Evolutionary conservation across 2,888 invertebrate genomes (phyloP).

Genomic region (Heteromurus nitidus): DNA sequence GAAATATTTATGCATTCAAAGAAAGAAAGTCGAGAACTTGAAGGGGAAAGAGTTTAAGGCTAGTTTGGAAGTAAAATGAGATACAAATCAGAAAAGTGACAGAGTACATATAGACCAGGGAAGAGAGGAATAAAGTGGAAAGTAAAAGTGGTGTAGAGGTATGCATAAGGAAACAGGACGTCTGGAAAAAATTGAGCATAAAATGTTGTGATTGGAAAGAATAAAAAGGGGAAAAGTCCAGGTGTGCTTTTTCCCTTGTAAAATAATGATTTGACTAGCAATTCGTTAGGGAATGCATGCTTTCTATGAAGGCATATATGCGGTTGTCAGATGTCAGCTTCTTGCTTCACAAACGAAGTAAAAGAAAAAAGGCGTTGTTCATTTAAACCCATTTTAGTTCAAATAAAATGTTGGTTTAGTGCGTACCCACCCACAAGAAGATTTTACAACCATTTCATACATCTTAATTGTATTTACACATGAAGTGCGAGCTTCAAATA

Average conservation of each 20-base stretch:
- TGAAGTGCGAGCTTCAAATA: no score
- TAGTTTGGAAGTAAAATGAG: slow-evolving; percentile 52
- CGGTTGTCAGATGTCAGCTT: no score
- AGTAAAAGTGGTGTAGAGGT: slow-evolving; percentile 15
- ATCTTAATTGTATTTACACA: no score
- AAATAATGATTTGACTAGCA: background rate
- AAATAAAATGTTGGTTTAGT: no score
- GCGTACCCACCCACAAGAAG: no score
- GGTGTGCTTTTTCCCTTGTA: slow-evolving; percentile 7
- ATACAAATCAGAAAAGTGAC: slow-evolving; percentile 50
- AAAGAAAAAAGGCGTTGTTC: no score
- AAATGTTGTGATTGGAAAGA: slow-evolving; percentile 38
- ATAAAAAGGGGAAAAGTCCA: slow-evolving; percentile 15
- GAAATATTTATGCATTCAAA: background rate
- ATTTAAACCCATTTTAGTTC: no score
- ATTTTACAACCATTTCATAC: no score
- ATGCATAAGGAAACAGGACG: slow-evolving; percentile 33
- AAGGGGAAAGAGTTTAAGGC: slow-evolving; percentile 33
- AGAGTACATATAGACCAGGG: slow-evolving; percentile 20
- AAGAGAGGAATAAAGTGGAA: slow-evolving; percentile 4
- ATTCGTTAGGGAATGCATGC: background rate
- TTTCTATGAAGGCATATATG: no score
- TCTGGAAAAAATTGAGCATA: slow-evolving; percentile 14
- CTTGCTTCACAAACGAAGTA: background rate
- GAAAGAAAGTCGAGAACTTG: background rate